These are phyloP conservation scores for Pherbina coryleti DNA, from an alignment of 2,888 invertebrate genomes.

Conservation along the genomic window DNA sequence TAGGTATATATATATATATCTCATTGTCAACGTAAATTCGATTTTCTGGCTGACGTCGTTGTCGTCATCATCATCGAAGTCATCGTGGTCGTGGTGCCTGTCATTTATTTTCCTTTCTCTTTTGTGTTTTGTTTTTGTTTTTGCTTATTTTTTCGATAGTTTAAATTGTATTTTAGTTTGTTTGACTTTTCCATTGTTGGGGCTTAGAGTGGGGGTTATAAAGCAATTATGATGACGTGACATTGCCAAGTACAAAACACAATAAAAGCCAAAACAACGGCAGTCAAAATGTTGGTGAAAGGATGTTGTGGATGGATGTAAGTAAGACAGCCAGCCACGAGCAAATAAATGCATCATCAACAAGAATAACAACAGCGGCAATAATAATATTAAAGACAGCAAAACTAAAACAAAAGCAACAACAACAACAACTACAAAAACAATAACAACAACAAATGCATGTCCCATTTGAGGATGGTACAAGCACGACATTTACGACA, in stretches of 20 bases:
- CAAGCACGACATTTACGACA: constrained; percentile 10
- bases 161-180: constrained; percentile 21
- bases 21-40: constrained; percentile 34
- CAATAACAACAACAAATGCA: constrained; percentile 7
- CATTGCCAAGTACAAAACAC: constrained; percentile 44
- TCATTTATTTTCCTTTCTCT: constrained; percentile 1
- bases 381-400: neutral
- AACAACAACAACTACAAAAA: constrained; percentile 2
- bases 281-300: constrained; percentile 19
- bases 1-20: constrained; percentile 35
- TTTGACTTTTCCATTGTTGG: neutral
- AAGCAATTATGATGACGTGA: constrained; percentile 55
- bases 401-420: constrained; percentile 15
- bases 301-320: neutral
- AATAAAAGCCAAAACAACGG: neutral
- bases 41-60: neutral
- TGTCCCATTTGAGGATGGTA: neutral
- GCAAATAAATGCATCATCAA: constrained; percentile 20
- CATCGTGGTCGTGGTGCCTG: neutral
- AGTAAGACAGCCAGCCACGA: neutral
- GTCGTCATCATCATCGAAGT: neutral
- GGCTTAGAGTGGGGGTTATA: constrained; percentile 46
- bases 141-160: constrained; percentile 33
- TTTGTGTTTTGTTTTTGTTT: constrained; percentile 18
- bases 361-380: neutral